These are phyloP conservation scores for Porites evermanni DNA, from an alignment of 92 coral and sea anemone genomes.

Conservation along the genomic window DNA sequence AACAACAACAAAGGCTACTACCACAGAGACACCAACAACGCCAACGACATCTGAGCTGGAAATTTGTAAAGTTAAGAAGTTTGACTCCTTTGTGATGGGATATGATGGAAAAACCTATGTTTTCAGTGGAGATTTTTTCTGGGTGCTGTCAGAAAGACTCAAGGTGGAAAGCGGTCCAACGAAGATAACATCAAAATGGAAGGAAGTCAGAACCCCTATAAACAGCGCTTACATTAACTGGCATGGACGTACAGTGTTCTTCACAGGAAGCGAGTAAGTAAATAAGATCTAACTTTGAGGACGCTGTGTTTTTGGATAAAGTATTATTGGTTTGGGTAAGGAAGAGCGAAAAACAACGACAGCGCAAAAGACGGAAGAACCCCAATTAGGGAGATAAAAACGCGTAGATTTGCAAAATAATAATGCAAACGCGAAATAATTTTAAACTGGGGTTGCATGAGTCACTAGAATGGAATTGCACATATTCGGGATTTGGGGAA, in stretches of 20 bases:
- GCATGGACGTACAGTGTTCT: constrained; percentile 74
- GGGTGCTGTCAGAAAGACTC: constrained; percentile 29
- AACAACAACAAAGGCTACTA: neutral
- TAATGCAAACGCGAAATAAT: too few species aligned
- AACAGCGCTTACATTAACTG: constrained; percentile 75
- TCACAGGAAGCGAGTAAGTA: constrained; percentile 73
- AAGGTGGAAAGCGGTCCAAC: constrained; percentile 68
- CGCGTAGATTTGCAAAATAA: too few species aligned
- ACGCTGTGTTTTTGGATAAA: too few species aligned
- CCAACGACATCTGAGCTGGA: constrained; percentile 6
- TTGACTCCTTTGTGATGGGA: constrained; percentile 42
- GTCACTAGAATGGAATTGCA: too few species aligned
- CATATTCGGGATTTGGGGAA: too few species aligned
- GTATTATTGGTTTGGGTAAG: too few species aligned
- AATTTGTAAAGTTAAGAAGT: constrained; percentile 27
- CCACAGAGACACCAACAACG: constrained; percentile 9
- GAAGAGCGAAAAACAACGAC: too few species aligned
- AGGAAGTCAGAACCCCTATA: constrained; percentile 69
- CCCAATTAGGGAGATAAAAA: too few species aligned
- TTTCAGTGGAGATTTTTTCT: constrained; percentile 42
- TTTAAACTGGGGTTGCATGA: too few species aligned
- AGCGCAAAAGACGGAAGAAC: too few species aligned
- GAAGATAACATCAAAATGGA: constrained; percentile 71
- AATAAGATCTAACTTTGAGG: too few species aligned
- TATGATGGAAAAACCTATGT: constrained; percentile 35